Evolutionary conservation across 2,888 invertebrate genomes (phyloP).

Genomic region (Oligia strigilis): DNA sequence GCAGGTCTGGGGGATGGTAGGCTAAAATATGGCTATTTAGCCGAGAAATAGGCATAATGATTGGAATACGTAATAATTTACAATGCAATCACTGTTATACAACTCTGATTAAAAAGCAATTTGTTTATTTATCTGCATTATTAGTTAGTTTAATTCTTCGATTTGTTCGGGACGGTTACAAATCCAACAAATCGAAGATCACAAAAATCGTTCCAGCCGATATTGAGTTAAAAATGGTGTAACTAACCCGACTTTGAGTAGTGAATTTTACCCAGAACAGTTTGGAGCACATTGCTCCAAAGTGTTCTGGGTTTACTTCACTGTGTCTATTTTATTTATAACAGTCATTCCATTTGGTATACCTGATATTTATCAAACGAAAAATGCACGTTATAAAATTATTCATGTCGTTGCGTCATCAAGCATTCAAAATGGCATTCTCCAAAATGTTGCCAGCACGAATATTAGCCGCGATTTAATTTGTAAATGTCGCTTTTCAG

Average conservation of each 20-base stretch:
- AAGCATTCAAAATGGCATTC: conserved; percentile 9
- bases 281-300: no score
- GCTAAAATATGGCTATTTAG: background rate
- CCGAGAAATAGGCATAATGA: no score
- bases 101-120: no score
- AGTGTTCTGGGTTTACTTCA: background rate
- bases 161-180: background rate
- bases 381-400: background rate
- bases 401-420: background rate
- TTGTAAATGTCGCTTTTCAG: conserved; percentile 75
- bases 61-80: no score
- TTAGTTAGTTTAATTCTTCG: no score
- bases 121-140: no score
- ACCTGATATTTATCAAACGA: background rate
- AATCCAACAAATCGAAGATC: background rate
- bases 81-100: no score
- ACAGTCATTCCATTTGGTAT: background rate
- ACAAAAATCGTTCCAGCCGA: no score
- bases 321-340: background rate
- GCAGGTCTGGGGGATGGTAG: background rate
- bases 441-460: conserved; percentile 40
- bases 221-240: no score
- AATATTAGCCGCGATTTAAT: conserved; percentile 54
- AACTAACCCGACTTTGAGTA: no score
- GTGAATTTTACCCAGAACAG: no score